phyloP scores from a whole-genome alignment of 2,113 vertebrate genomes.

The Brachionichthys hirsutus region DNA sequence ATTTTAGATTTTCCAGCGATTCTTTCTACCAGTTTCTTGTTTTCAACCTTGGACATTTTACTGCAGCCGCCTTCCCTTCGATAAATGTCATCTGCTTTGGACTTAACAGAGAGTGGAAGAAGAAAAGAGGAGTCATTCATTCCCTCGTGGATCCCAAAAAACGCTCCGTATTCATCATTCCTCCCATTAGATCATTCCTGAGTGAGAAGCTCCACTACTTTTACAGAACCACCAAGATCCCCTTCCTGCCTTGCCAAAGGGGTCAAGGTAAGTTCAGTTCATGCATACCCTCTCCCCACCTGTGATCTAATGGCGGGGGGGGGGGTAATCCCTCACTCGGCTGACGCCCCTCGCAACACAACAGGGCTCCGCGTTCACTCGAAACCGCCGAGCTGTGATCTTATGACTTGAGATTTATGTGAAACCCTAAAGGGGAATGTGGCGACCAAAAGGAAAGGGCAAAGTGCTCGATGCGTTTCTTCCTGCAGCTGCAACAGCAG shows the following conservation, averaged over 20 bases:
- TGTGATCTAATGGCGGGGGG: slow-evolving; percentile 31
- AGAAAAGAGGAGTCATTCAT: slow-evolving; percentile 44
- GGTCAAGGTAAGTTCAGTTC: slow-evolving; percentile 58
- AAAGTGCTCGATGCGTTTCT: slow-evolving; percentile 7
- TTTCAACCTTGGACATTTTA: slow-evolving; percentile 35
- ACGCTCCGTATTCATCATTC: slow-evolving; percentile 33
- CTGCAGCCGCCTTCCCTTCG: slow-evolving; percentile 34
- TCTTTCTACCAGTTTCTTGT: slow-evolving; percentile 20
- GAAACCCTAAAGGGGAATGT: not conserved
- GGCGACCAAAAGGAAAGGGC: not conserved
- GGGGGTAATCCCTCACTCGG: slow-evolving; percentile 25
- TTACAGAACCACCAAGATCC: slow-evolving; percentile 29
- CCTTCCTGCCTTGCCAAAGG: slow-evolving; percentile 27
- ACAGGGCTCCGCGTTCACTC: not conserved
- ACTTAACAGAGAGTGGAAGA: slow-evolving; percentile 41
- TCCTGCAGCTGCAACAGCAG: slow-evolving; percentile 4
- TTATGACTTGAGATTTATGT: slow-evolving; percentile 32
- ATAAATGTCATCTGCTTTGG: slow-evolving; percentile 48
- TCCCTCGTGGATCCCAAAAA: slow-evolving; percentile 50
- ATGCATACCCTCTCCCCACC: slow-evolving; percentile 22
- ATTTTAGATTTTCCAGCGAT: not conserved
- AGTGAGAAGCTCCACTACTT: slow-evolving; percentile 34
- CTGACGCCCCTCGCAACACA: not conserved
- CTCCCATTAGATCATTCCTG: slow-evolving; percentile 52
- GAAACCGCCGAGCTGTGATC: slow-evolving; percentile 41